Base-by-base conservation (phyloP, 2,888 invertebrate species). In the Lochmaea crataegi region DNA sequence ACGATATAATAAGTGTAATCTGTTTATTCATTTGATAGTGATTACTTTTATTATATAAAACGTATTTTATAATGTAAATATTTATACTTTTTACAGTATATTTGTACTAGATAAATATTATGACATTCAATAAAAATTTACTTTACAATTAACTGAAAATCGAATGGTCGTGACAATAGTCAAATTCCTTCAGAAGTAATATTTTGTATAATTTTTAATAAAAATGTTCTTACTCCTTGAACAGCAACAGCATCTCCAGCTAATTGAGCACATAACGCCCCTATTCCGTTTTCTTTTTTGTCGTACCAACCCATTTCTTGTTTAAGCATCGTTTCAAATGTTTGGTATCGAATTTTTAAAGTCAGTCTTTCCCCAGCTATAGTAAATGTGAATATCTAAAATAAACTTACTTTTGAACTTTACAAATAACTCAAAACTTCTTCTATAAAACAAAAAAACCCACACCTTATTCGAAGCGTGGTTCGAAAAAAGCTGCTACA, bases 251-350 rank as follows among this genome's bases (percentile, higher is more conserved):
- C 93, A 87, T 95, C 95, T 1, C 92, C 92, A 2, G 94, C 92
- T 5, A 95, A 87, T 71, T 91, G 89, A 0, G 94, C 92, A 80
- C 94, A 94, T 0, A 95, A 87, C 1, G 93, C 91, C 0, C 95
- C 95, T 0, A 93, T 92, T 1, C 92, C 91, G 83, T 95, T 93
- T 58, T 90, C 87, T 78, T 92, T 91, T 76, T 91, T 89, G 80
- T 95, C 94, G 83, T 91, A 94, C 90, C 93, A 94, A 1, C 90
- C 92, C 72, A 93, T 89, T 83, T 94, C 94, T 86, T 94, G 95
- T 76, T 88, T 87, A 2, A 96, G 83, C 86, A 94, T 90, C 10
- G 91, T 89, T 58, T 87, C 88, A 79, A 94, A 94, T 84, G 92
- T 88, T 51, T 88, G 77, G 22, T 89, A 89, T 65, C 96, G 88